phyloP scores from a whole-genome alignment of 2,888 invertebrate genomes.

The Bibio marci region DNA sequence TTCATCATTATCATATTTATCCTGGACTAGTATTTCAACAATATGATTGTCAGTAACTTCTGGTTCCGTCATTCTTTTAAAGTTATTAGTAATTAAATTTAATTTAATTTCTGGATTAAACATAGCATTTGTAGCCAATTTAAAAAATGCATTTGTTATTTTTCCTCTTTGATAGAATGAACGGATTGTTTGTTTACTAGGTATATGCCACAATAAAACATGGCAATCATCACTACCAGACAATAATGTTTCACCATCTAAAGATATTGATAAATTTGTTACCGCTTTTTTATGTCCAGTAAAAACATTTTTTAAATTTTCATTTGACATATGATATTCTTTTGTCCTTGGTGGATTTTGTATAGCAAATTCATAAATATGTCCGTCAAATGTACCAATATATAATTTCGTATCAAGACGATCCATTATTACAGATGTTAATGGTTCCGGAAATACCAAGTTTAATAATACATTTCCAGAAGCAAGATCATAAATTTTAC shows the following conservation, averaged over 20 bases:
- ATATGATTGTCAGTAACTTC: conserved; percentile 19
- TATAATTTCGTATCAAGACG: conserved; percentile 50
- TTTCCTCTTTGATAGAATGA: conserved; percentile 55
- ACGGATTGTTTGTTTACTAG: conserved; percentile 54
- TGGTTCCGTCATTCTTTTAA: conserved; percentile 44
- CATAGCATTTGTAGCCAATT: conserved; percentile 39
- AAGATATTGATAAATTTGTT: conserved; percentile 52
- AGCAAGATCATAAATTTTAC: conserved; percentile 60
- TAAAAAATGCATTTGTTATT: conserved; percentile 52
- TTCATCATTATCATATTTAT: conserved; percentile 14
- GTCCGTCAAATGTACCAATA: conserved; percentile 55
- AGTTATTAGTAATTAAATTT: conserved; percentile 36
- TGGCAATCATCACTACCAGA: conserved; percentile 61
- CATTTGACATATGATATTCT: conserved; percentile 45
- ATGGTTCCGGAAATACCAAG: conserved; percentile 50
- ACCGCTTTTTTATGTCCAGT: conserved; percentile 51
- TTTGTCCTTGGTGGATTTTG: conserved; percentile 46
- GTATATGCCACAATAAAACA: conserved; percentile 67
- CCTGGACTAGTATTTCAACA: conserved; percentile 32
- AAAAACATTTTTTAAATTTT: conserved; percentile 30
- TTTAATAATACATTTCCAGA: conserved; percentile 52
- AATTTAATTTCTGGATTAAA: conserved; percentile 40
- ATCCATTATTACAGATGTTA: conserved; percentile 54
- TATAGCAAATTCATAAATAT: conserved; percentile 49
- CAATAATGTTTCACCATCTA: conserved; percentile 50